A percentile compares a stretch with the other conserved stretches of the same genome.
Conservation (phyloP, 2,797 vertebrate genomes). For the Pyrocephalus nanus region DNA sequence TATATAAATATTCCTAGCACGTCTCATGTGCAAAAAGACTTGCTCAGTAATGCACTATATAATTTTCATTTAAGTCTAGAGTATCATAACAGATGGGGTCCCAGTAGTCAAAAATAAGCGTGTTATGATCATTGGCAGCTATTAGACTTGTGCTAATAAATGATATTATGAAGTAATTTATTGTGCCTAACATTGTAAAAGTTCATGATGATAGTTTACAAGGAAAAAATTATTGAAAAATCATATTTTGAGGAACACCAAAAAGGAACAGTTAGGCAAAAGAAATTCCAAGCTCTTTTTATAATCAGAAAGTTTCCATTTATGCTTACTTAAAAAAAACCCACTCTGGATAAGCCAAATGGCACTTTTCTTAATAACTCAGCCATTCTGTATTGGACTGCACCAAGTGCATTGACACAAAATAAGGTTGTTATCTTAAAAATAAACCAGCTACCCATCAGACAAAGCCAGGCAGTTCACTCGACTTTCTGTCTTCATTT, state of each 20-base stretch:
- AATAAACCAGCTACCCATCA: neutral
- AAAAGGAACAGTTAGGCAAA: neutral
- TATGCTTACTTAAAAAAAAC: neutral
- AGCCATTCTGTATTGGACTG: neutral
- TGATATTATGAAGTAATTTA: neutral
- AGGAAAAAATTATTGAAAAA: neutral
- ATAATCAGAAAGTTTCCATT: neutral
- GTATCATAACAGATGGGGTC: constrained; percentile 9
- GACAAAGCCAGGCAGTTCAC: neutral
- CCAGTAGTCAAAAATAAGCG: constrained; percentile 33
- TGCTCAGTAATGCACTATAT: neutral
- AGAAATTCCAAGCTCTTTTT: neutral
- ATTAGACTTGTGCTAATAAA: constrained; percentile 40
- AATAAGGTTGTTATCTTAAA: neutral
- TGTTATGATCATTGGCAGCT: constrained; percentile 26
- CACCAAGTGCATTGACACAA: neutral
- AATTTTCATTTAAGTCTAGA: constrained; percentile 54
- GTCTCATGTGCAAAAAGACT: constrained; percentile 2
- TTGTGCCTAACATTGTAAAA: neutral
- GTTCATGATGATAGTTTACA: neutral
- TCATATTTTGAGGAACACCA: neutral
- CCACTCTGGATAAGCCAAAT: neutral
- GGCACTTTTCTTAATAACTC: neutral
- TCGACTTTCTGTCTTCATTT: neutral
- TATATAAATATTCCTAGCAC: constrained; percentile 30